Percentiles rank a stretch among this genome's conserved stretches.
Evolutionary conservation across 35 echinoderm and acorn worm species (phyloP).

Genomic region (Chiridota heheva): DNA sequence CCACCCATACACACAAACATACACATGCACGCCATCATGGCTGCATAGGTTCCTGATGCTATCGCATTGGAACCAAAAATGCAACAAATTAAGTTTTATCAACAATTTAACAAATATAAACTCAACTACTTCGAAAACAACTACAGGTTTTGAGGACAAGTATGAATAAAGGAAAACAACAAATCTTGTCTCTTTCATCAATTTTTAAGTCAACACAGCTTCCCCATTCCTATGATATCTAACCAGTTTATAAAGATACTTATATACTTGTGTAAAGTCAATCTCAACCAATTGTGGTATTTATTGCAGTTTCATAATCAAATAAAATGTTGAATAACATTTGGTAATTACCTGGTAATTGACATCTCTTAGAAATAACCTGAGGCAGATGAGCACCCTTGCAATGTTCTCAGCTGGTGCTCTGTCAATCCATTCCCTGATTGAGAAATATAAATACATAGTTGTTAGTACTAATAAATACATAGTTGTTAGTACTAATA

Average conservation of each 20-base stretch:
- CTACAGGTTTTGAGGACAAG: too few relatives aligned
- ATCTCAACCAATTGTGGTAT: not conserved
- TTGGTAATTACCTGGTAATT: constrained; percentile 46
- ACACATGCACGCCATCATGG: too few relatives aligned
- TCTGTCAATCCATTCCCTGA: constrained; percentile 91
- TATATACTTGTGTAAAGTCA: not conserved
- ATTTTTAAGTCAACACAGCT: not conserved
- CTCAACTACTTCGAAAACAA: too few relatives aligned
- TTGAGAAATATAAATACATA: constrained; percentile 5
- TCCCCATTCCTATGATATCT: not conserved
- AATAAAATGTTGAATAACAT: not conserved
- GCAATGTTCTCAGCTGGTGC: constrained; percentile 84
- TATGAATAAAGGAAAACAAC: too few relatives aligned
- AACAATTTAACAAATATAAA: too few relatives aligned
- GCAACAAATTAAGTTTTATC: too few relatives aligned
- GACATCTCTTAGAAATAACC: constrained; percentile 70
- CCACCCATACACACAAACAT: too few relatives aligned
- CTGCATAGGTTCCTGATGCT: too few relatives aligned
- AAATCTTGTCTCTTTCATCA: too few relatives aligned
- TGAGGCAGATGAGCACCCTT: constrained; percentile 78
- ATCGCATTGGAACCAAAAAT: too few relatives aligned
- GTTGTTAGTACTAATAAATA: not conserved
- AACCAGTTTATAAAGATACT: not conserved
- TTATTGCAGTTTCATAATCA: not conserved
- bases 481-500: not conserved